These are phyloP conservation scores for Cyphomyrmex costatus DNA, from an alignment of 1,140 invertebrate species.

Conservation along the genomic window DNA sequence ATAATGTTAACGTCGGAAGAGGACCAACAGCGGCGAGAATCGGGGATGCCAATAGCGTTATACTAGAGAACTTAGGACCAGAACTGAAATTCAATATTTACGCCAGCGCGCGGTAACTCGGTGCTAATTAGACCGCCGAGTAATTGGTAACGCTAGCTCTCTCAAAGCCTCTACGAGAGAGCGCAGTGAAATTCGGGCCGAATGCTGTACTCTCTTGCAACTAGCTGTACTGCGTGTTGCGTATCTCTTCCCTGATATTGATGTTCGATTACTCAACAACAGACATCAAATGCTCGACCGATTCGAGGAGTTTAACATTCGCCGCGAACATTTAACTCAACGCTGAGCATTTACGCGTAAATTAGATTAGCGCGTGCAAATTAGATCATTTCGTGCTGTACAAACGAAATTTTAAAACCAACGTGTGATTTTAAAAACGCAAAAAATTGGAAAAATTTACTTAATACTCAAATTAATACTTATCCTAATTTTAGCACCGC, in stretches of 20 bases:
- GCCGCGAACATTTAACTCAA: conserved; percentile 35
- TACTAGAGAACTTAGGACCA: conserved; percentile 66
- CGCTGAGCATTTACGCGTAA: background rate
- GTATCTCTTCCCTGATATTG: conserved; percentile 39
- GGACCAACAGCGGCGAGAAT: conserved; percentile 56
- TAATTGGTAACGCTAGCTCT: conserved; percentile 72
- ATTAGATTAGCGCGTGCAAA: background rate
- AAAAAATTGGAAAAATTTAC: too few relatives aligned
- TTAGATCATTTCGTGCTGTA: background rate
- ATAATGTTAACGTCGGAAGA: conserved; percentile 61
- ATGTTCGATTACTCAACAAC: conserved; percentile 47
- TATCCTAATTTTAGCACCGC: background rate
- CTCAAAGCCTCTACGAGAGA: conserved; percentile 58
- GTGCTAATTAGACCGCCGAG: conserved; percentile 69
- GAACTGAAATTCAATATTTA: conserved; percentile 76
- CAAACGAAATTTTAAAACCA: background rate
- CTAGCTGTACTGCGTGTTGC: conserved; percentile 6
- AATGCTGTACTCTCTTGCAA: conserved; percentile 22
- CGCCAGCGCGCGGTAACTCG: conserved; percentile 64
- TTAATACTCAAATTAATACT: too few relatives aligned
- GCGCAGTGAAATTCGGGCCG: conserved; percentile 43
- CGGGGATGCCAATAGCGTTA: conserved; percentile 73
- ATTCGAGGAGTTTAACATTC: conserved; percentile 42
- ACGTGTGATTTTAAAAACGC: background rate
- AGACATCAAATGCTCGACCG: conserved; percentile 25